Evolutionary conservation across 2,888 invertebrate species (phyloP).

Genomic region (Caenorhabditis uteleia): DNA sequence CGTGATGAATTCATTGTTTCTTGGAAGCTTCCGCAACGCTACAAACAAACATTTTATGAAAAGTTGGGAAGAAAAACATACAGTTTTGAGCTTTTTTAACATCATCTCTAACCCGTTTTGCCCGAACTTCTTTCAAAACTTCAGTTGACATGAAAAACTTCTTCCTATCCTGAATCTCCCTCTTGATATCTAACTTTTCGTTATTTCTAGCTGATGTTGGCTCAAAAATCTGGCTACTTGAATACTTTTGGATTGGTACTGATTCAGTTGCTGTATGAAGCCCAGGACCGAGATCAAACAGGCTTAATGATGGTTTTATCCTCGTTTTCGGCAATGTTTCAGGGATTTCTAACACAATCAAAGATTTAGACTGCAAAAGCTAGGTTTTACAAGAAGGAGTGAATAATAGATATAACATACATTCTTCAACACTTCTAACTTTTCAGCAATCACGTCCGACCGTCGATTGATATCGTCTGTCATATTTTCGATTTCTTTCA

Average conservation of each 20-base stretch:
- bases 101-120: neutral
- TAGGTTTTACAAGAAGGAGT: neutral
- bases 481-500: conserved; percentile 1
- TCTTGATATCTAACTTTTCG: conserved; percentile 31
- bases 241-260: too few species aligned
- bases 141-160: conserved; percentile 39
- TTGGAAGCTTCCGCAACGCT: neutral
- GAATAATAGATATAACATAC: conserved; percentile 4
- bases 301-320: neutral
- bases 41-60: neutral
- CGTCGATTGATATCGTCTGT: conserved; percentile 11
- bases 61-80: neutral
- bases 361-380: conserved; percentile 14
- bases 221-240: neutral
- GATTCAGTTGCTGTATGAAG: neutral
- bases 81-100: conserved; percentile 1
- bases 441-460: conserved; percentile 17
- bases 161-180: conserved; percentile 33
- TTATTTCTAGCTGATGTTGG: neutral
- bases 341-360: conserved; percentile 5
- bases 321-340: neutral
- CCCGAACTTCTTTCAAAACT: conserved; percentile 21
- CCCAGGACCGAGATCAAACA: neutral
- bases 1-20: conserved; percentile 1
- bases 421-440: conserved; percentile 16